Conservation (phyloP, 1,140 invertebrate species). For the Paramacrobiotus metropolitanus region DNA sequence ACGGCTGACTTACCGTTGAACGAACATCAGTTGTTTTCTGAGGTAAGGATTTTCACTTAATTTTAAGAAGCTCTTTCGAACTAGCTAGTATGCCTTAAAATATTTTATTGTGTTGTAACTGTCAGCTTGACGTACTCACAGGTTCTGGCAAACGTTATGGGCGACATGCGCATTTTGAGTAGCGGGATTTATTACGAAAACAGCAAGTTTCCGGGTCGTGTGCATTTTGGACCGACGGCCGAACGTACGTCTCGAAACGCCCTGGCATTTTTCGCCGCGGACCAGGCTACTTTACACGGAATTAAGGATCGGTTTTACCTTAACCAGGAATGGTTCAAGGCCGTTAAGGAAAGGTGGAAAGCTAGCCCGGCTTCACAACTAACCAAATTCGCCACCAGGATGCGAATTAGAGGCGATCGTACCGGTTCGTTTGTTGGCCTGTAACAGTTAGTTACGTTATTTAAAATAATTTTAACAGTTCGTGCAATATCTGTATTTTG, state of each 20-base stretch:
- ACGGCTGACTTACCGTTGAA: slow-evolving; percentile 62
- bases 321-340: slow-evolving; percentile 59
- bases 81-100: too few relatives aligned
- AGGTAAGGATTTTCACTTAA: too few relatives aligned
- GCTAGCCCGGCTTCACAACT: slow-evolving; percentile 73
- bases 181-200: slow-evolving; percentile 80
- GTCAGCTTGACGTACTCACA: too few relatives aligned
- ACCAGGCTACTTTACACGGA: slow-evolving; percentile 37
- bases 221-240: slow-evolving; percentile 77
- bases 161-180: slow-evolving; percentile 65
- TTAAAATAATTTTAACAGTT: too few relatives aligned
- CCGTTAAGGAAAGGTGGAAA: slow-evolving; percentile 70
- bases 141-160: slow-evolving; percentile 66
- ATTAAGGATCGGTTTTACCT: slow-evolving; percentile 42
- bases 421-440: too few relatives aligned
- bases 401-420: slow-evolving; percentile 67
- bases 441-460: too few relatives aligned
- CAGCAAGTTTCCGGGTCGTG: slow-evolving; percentile 77
- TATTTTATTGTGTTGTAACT: too few relatives aligned
- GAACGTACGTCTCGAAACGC: slow-evolving; percentile 49
- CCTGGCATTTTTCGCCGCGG: slow-evolving; percentile 60
- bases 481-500: too few relatives aligned
- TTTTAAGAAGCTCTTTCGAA: too few relatives aligned
- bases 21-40: slow-evolving; percentile 79
- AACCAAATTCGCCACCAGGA: slow-evolving; percentile 74